Base-by-base conservation (phyloP, 1,140 invertebrate genomes). In the Psix sp. region DNA sequence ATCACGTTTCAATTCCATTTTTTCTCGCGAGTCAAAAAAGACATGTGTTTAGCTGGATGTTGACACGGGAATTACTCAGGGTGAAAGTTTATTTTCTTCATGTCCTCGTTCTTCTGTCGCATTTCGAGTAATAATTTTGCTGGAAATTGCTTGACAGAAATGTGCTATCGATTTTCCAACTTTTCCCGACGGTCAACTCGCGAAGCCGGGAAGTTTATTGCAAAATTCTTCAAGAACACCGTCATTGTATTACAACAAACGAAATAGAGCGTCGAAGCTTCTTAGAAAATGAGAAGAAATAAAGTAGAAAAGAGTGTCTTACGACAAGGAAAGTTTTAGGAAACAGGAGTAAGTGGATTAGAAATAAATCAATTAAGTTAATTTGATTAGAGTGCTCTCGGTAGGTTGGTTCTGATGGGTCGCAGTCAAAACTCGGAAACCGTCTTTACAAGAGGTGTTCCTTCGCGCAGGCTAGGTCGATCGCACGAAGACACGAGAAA, bases 311-410 rank as follows among this genome's bases (percentile, higher is more conserved):
- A 52, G 57, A 68, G 60, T n/a, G 16, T 16, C 24, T 43, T 26
- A 36, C 36, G 57, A 56, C 51, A 51, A 35, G 9, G 18, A 29
- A 73, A 66, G 45, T 60, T 62, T 66, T 48, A 54, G 42, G 43
- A 46, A 63, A 62, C 42, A 62, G 52, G 49, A 67, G 48, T 56
- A 74, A 74, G 38, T 74, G 70, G 62, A 67, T 67, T 74, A 62
- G 62, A 74, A 62, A 62, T 67, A 74, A 74, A 68, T 74, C 63
- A 68, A 68, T 74, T 68, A 46, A 63, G 39, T 63, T 68, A 74
- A 68, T 74, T 74, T 62, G 39, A 63, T 62, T 63, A 52, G 38
- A 63, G 57, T 67, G 39, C 38, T 49, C 18, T 43, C 7, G 38
- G 39, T 40, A 48, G 46, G 46, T 51, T 33, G 42, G 36, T 26